phyloP scores from a whole-genome alignment of 2,797 vertebrate species.

The Pelobates cultripes region DNA sequence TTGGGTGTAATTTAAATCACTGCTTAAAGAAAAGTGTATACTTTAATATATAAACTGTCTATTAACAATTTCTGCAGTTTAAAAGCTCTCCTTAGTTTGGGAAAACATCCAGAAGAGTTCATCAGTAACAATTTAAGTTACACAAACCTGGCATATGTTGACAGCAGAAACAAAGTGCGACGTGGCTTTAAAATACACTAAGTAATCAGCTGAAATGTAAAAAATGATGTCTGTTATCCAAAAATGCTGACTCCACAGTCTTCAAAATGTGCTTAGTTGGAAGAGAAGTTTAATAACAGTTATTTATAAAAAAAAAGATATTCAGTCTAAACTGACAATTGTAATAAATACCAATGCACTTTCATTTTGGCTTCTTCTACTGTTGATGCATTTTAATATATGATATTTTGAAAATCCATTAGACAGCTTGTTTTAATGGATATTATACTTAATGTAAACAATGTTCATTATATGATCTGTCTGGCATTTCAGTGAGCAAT shows the following conservation, averaged over 20 bases:
- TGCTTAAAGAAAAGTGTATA: too few species aligned
- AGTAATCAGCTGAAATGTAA: conserved; percentile 8
- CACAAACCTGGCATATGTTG: not conserved
- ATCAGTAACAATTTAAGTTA: not conserved
- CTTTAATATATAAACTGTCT: too few species aligned
- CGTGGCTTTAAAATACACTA: not conserved
- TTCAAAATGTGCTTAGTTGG: not conserved
- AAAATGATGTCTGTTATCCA: not conserved
- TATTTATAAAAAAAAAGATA: conserved; percentile 8
- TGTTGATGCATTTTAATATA: not conserved
- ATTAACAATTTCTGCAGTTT: too few species aligned
- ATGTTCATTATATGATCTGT: too few species aligned
- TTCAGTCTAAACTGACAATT: not conserved
- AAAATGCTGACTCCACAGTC: conserved; percentile 20
- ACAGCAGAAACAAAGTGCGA: not conserved
- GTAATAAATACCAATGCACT: conserved; percentile 16
- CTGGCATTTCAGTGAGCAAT: too few species aligned
- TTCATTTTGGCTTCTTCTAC: conserved; percentile 13
- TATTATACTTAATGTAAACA: too few species aligned
- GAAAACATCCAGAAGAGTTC: not conserved
- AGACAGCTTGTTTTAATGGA: too few species aligned
- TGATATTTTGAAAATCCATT: too few species aligned
- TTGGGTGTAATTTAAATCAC: too few species aligned
- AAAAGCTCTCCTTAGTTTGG: not conserved
- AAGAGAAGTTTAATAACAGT: conserved; percentile 9